Base-by-base conservation (phyloP, 2,113 vertebrate species). In the Chionomys nivalis region DNA sequence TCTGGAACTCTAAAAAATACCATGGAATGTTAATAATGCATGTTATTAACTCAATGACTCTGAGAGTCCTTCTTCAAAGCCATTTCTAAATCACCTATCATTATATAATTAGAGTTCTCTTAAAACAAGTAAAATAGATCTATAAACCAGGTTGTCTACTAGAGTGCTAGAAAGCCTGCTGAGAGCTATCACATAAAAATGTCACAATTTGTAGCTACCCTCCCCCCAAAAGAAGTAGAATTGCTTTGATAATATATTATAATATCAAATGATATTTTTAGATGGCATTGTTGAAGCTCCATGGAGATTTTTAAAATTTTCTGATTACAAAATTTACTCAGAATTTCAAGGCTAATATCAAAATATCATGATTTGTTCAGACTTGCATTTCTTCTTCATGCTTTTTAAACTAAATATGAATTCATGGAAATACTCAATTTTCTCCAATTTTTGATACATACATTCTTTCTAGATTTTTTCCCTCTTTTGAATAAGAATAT, bases 41-140 rank as follows among this genome's bases (percentile, higher is more conserved):
- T 95, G 61, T 83, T 92, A 97, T 96, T 97, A 97, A 87, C 83
- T 96, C 79, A 91, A 91, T 19, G 94, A 75, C 94, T 95, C 52
- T 95, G 90, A 95, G 79, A 85, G 73, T 95, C 86, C 92, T 97
- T 92, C 93, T 97, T 97, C 90, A 93, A 96, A 97, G 66, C 96
- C 73, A 96, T 97, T 95, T 97, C 42, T 63, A 96, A 96, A 97
- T 96, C 85, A 96, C 87, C 79, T 96, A 82, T 96, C 94, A 97
- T 97, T 96, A 96, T 44, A 91, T 95, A 76, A 96, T 96, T 96
- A 97, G 92, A 95, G 92, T 91, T 73, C 94, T 95, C 95, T 97
- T 97, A 95, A 97, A 97, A 96, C 68, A 96, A 96, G 88, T 96
- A 95, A 96, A 98, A 91, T 97, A 94, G 90, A 96, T 96, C 94